Evolutionary conservation across 1,140 invertebrate species (phyloP).

Genomic region (Atta colombica): DNA sequence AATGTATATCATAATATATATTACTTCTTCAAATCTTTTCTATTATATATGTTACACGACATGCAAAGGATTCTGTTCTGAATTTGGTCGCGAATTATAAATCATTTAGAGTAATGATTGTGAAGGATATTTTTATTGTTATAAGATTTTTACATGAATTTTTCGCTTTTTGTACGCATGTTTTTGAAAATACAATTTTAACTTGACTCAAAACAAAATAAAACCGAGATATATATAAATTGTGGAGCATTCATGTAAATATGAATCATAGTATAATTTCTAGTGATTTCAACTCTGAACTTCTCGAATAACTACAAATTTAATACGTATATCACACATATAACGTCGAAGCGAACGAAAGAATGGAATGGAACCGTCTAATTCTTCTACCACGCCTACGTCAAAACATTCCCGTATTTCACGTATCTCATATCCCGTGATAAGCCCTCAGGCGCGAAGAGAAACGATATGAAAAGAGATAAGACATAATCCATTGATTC

Average conservation of each 20-base stretch:
- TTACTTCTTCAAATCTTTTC: too few species aligned
- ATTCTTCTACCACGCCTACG: conserved; percentile 80
- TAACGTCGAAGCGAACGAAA: conserved; percentile 29
- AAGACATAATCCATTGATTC: conserved; percentile 47
- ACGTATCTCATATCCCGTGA: conserved; percentile 74
- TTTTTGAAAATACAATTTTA: not conserved
- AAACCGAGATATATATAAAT: too few species aligned
- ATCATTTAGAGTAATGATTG: too few species aligned
- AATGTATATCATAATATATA: too few species aligned
- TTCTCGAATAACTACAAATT: conserved; percentile 26
- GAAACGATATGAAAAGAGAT: conserved; percentile 61
- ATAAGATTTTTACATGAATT: not conserved
- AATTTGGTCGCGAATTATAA: too few species aligned
- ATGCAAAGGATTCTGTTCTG: too few species aligned
- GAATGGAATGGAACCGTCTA: conserved; percentile 58
- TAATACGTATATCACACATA: not conserved
- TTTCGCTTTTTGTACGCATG: not conserved
- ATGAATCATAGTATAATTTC: not conserved
- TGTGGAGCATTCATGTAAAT: not conserved
- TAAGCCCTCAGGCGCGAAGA: conserved; percentile 61
- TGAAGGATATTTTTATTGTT: not conserved
- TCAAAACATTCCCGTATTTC: conserved; percentile 76
- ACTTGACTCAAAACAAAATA: not conserved
- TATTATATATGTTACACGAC: too few species aligned
- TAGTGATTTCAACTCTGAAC: conserved; percentile 1